These are phyloP conservation scores for Periophthalmus modestus DNA, from an alignment of 2,113 vertebrate genomes.

Conservation along the genomic window DNA sequence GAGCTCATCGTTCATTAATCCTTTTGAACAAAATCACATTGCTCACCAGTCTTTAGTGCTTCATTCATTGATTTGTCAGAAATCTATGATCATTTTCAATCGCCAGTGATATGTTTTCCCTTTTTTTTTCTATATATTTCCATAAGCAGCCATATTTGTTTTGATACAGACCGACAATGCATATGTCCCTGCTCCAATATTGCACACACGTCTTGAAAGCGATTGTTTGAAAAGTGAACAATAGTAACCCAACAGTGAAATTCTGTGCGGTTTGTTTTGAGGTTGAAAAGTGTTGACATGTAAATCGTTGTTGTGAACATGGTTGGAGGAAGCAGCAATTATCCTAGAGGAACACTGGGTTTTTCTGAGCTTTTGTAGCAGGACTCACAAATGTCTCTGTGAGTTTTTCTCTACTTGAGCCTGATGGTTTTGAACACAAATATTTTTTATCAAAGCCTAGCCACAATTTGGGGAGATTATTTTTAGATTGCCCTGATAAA, in stretches of 20 bases:
- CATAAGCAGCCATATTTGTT: too few relatives aligned
- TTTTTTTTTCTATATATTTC: too few relatives aligned
- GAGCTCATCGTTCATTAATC: too few relatives aligned
- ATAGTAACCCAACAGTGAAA: constrained; percentile 21
- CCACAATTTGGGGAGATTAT: constrained; percentile 55
- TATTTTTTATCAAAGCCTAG: constrained; percentile 58
- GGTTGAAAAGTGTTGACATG: constrained; percentile 36
- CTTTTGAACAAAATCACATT: too few relatives aligned
- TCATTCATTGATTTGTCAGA: too few relatives aligned
- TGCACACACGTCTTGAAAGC: background rate
- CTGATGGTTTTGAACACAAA: constrained; percentile 53
- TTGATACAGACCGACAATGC: too few relatives aligned
- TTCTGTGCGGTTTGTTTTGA: constrained; percentile 11
- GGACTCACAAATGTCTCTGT: constrained; percentile 43
- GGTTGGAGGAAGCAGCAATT: constrained; percentile 42
- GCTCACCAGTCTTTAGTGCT: too few relatives aligned
- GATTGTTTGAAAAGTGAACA: constrained; percentile 15
- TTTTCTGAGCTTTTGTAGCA: constrained; percentile 37
- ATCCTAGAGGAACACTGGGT: constrained; percentile 34
- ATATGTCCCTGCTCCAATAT: background rate
- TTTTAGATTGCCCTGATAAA: constrained; percentile 72
- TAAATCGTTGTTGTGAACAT: constrained; percentile 43
- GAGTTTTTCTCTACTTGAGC: constrained; percentile 40
- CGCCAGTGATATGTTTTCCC: too few relatives aligned
- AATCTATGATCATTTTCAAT: too few relatives aligned